A percentile compares a stretch with the other conserved stretches of the same genome.
Evolutionary conservation across 2,113 vertebrate genomes (phyloP).

Genomic region (Actenoides hombroni): DNA sequence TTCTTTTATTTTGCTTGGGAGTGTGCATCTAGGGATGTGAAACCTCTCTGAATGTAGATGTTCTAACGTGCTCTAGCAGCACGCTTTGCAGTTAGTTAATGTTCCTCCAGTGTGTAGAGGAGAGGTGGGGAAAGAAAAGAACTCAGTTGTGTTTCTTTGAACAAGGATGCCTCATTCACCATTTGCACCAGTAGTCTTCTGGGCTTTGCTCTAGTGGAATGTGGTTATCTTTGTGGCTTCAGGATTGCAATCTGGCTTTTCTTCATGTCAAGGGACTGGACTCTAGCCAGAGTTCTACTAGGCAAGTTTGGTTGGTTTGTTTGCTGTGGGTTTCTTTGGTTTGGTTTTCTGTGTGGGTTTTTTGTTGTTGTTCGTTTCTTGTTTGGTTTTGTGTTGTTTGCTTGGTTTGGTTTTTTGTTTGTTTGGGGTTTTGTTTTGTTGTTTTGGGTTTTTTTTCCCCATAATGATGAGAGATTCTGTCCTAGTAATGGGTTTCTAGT

Average conservation of each 20-base stretch:
- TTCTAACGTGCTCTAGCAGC: not conserved
- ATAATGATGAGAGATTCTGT: not conserved
- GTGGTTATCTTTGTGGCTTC: not conserved
- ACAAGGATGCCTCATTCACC: not conserved
- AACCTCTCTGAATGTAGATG: not conserved
- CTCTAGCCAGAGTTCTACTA: not conserved
- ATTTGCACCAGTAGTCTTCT: not conserved
- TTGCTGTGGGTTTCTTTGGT: too few relatives aligned
- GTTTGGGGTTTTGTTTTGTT: not conserved
- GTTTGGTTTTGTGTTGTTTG: too few relatives aligned
- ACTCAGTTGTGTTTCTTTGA: not conserved
- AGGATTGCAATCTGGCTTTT: not conserved
- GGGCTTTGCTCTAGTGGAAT: not conserved
- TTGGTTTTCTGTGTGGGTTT: too few relatives aligned
- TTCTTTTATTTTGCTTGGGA: not conserved
- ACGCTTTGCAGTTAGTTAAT: not conserved
- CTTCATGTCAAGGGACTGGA: not conserved
- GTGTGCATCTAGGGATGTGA: not conserved
- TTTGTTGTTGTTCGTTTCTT: too few relatives aligned
- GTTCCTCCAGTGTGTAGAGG: not conserved
- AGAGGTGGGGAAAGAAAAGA: not conserved
- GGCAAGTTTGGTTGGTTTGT: not conserved
- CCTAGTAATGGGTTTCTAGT: not conserved
- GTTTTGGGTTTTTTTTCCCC: not conserved
- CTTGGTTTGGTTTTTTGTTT: too few relatives aligned